These are phyloP conservation scores for Cephus pygmeus DNA, from an alignment of 2,888 invertebrate species.

Conservation along the genomic window DNA sequence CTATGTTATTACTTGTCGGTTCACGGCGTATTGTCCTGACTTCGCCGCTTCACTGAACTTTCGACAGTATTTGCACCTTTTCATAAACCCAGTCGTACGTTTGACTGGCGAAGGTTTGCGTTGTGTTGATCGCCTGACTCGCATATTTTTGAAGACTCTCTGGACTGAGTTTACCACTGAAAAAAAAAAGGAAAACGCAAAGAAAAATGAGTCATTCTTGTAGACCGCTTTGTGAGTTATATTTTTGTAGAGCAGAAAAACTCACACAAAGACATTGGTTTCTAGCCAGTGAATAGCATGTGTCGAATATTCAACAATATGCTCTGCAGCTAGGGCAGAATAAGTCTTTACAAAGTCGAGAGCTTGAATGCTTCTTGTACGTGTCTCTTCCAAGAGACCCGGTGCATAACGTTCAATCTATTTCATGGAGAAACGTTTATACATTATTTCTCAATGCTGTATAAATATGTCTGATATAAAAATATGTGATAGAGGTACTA, in stretches of 20 bases:
- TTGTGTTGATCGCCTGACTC: conserved; percentile 74
- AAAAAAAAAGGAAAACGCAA: conserved; percentile 54
- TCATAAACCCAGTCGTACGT: conserved; percentile 82
- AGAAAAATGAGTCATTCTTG: conserved; percentile 4
- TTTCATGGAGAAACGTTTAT: conserved; percentile 30
- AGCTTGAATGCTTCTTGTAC: conserved; percentile 64
- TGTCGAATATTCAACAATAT: conserved; percentile 47
- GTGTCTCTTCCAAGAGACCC: conserved; percentile 75
- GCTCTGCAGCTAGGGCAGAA: conserved; percentile 46
- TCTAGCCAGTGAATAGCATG: conserved; percentile 71
- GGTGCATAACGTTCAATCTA: conserved; percentile 80
- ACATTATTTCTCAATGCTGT: neutral
- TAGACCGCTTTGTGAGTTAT: conserved; percentile 8
- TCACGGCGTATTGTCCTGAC: conserved; percentile 27
- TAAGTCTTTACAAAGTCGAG: conserved; percentile 49
- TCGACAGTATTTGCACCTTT: conserved; percentile 80
- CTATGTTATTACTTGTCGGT: conserved; percentile 14
- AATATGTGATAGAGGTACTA: conserved; percentile 52
- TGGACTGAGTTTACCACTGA: conserved; percentile 81
- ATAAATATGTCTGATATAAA: neutral
- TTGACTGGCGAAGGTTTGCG: conserved; percentile 74
- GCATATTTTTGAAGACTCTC: conserved; percentile 80
- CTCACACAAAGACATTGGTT: conserved; percentile 85
- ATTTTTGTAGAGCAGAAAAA: conserved; percentile 45
- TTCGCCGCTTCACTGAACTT: conserved; percentile 71